Evolutionary conservation across 2,113 vertebrate genomes (phyloP).

Genomic region (Eonycteris spelaea): DNA sequence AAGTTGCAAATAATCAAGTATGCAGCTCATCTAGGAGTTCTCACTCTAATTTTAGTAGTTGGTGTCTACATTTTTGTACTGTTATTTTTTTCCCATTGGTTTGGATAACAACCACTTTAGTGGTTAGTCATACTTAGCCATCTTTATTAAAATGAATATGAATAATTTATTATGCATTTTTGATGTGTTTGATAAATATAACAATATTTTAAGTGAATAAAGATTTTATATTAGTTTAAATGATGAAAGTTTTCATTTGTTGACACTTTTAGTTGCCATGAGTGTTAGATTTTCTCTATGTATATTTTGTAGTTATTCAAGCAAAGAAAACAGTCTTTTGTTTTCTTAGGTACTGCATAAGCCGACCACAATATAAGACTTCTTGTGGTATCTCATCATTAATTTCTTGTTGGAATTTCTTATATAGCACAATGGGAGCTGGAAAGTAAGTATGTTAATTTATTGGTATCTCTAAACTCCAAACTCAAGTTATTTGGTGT

Average conservation of each 20-base stretch:
- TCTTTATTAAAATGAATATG: background rate
- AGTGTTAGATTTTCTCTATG: background rate
- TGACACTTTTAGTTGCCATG: background rate
- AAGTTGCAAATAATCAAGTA: background rate
- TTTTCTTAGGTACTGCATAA: constrained; percentile 94
- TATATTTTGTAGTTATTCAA: background rate
- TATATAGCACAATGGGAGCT: constrained; percentile 95
- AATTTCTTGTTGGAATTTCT: constrained; percentile 98
- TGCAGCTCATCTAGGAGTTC: background rate
- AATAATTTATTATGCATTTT: background rate
- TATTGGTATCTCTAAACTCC: background rate
- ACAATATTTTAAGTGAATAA: background rate
- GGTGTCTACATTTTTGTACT: background rate
- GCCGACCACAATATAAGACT: constrained; percentile 98
- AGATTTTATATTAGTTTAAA: background rate
- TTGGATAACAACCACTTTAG: background rate
- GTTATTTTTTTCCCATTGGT: background rate
- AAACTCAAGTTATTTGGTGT: background rate
- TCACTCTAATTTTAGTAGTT: background rate
- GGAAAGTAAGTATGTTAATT: constrained; percentile 87
- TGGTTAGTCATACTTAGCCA: background rate
- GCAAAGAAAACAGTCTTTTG: background rate
- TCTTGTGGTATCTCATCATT: constrained; percentile 98
- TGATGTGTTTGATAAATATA: background rate
- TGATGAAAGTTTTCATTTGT: background rate